Evolutionary conservation across 1,140 invertebrate species (phyloP).

Genomic region (Drosophila lini): DNA sequence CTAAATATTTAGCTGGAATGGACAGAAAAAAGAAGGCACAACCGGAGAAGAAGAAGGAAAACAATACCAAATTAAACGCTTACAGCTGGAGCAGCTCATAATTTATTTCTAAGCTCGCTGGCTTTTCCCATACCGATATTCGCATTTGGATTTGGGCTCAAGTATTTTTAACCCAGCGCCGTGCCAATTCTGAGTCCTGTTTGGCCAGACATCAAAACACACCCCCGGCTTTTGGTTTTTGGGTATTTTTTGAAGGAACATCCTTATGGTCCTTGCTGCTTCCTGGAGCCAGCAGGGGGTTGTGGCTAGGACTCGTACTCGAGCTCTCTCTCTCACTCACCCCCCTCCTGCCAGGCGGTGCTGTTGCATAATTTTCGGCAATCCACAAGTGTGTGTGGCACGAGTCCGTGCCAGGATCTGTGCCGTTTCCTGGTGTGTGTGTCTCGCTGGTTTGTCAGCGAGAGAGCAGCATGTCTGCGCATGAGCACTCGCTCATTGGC

Average conservation of each 20-base stretch:
- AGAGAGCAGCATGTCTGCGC: constrained; percentile 43
- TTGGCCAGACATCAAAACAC: constrained; percentile 79
- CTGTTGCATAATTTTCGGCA: constrained; percentile 82
- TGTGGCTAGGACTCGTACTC: constrained; percentile 2
- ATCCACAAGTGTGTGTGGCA: constrained; percentile 83
- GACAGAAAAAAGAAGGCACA: constrained; percentile 12
- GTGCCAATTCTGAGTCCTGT: constrained; percentile 26
- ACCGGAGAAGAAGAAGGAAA: constrained; percentile 38
- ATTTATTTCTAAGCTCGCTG: constrained; percentile 49
- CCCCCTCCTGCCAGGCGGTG: constrained; percentile 39
- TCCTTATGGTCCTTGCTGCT: not conserved
- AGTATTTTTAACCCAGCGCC: constrained; percentile 53
- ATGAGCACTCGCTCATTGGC: constrained; percentile 22
- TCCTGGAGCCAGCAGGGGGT: constrained; percentile 26
- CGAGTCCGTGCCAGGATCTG: constrained; percentile 39
- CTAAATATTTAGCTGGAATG: constrained; percentile 61
- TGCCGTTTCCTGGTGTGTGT: constrained; percentile 22
- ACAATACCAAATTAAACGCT: constrained; percentile 75
- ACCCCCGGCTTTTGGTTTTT: constrained; percentile 55
- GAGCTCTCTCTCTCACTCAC: constrained; percentile 1
- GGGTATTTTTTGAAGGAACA: constrained; percentile 21
- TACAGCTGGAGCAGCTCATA: constrained; percentile 54
- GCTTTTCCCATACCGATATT: constrained; percentile 4
- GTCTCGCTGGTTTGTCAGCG: constrained; percentile 56
- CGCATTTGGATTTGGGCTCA: constrained; percentile 20